Conservation (phyloP, 1,140 invertebrate species). For the Cecropterus lyciades region DNA sequence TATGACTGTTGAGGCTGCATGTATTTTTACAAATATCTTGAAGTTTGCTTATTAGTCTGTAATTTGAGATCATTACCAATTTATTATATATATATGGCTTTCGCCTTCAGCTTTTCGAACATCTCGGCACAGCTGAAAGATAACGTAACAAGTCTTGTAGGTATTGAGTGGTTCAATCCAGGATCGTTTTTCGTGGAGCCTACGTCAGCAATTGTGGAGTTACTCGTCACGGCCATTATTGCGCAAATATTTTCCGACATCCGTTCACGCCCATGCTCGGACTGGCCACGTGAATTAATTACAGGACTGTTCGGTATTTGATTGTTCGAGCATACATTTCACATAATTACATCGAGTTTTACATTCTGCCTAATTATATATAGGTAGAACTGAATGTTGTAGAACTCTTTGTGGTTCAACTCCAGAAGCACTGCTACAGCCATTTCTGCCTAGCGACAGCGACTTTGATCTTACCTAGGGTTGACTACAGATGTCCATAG, state of each 20-base stretch:
- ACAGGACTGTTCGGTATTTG: slow-evolving; percentile 38
- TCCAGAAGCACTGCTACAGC: too few species aligned
- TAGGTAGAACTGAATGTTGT: too few species aligned
- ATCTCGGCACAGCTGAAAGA: neutral
- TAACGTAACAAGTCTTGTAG: neutral
- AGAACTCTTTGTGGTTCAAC: too few species aligned
- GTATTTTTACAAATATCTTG: neutral
- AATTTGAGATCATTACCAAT: neutral
- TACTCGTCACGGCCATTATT: slow-evolving; percentile 38
- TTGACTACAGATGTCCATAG: too few species aligned
- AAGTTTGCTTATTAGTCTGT: neutral
- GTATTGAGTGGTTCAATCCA: neutral
- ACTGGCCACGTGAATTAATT: slow-evolving; percentile 47
- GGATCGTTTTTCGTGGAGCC: neutral
- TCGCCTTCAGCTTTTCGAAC: neutral
- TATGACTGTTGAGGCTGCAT: too few species aligned
- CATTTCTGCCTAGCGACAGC: too few species aligned
- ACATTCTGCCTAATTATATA: neutral
- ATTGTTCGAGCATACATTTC: slow-evolving; percentile 34
- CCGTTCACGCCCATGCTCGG: slow-evolving; percentile 20
- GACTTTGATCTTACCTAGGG: too few species aligned
- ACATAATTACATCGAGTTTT: neutral
- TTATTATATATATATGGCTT: too few species aligned
- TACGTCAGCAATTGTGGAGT: neutral
- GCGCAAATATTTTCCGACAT: slow-evolving; percentile 40